Conservation (phyloP, 2,113 vertebrate genomes). For the Mirounga angustirostris region DNA sequence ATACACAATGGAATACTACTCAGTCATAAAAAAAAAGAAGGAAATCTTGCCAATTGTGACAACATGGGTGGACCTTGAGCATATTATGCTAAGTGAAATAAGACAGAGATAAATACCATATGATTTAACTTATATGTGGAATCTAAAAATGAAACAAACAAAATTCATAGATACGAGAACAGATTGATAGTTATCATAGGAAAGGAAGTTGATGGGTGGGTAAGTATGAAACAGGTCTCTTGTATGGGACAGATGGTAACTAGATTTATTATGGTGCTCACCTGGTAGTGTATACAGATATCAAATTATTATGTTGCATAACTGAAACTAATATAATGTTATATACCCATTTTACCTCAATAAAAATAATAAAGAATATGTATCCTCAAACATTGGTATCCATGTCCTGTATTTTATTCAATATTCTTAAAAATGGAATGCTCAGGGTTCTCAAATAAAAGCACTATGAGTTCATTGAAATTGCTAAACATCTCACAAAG, state of each 20-base stretch:
- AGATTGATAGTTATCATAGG: not conserved
- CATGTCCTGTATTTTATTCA: slow-evolving; percentile 8
- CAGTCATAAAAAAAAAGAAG: not conserved
- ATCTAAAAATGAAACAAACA: not conserved
- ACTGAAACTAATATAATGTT: not conserved
- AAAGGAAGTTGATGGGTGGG: not conserved
- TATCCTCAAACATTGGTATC: slow-evolving; percentile 21
- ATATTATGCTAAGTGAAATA: not conserved
- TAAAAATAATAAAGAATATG: not conserved
- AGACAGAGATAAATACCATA: not conserved
- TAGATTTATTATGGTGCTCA: not conserved
- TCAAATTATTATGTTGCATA: not conserved
- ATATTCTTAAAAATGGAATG: slow-evolving; percentile 14
- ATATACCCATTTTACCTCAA: not conserved
- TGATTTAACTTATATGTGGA: not conserved
- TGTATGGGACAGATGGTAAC: not conserved
- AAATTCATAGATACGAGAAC: not conserved
- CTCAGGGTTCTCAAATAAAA: slow-evolving; percentile 61
- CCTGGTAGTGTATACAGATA: not conserved
- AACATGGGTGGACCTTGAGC: not conserved
- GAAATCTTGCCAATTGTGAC: not conserved
- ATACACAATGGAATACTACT: not conserved
- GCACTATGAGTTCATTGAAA: slow-evolving; percentile 59
- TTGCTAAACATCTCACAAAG: slow-evolving; percentile 59
- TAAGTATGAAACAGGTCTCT: not conserved